Conservation (phyloP, 2,797 vertebrate genomes). For the Denticeps clupeoides region DNA sequence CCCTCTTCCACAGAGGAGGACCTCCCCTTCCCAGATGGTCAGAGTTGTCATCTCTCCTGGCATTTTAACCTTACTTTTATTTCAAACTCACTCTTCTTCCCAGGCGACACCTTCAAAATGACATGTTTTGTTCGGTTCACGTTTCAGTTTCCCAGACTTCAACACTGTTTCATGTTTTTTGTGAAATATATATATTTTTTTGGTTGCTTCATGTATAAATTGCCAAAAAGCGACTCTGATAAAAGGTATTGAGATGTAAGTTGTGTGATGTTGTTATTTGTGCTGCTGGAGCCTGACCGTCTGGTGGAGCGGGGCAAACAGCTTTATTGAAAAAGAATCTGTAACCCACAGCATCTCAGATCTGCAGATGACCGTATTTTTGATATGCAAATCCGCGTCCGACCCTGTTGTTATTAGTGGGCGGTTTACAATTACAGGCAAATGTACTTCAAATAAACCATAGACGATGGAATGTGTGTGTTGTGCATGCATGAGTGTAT, state of each 20-base stretch:
- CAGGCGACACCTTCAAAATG: not conserved
- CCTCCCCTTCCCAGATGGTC: not conserved
- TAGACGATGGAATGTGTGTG: too few species aligned
- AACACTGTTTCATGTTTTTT: not conserved
- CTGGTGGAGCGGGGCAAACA: too few species aligned
- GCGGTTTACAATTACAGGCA: too few species aligned
- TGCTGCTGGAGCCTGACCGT: not conserved
- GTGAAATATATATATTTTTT: not conserved
- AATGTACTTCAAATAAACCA: too few species aligned
- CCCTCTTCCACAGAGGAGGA: not conserved
- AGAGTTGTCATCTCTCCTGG: constrained; percentile 4
- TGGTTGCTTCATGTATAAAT: constrained; percentile 1
- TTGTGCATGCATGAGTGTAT: too few species aligned
- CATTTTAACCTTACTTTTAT: constrained; percentile 2
- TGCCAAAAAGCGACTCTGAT: constrained; percentile 1
- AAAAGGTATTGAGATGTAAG: constrained; percentile 1
- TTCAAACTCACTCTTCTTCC: constrained; percentile 1
- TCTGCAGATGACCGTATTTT: too few species aligned
- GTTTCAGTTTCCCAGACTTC: not conserved
- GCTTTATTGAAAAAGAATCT: too few species aligned
- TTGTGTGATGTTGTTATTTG: not conserved
- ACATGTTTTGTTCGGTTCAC: not conserved
- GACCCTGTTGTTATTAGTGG: too few species aligned
- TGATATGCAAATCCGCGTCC: too few species aligned
- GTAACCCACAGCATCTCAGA: too few species aligned